A percentile compares a stretch with the other conserved stretches of the same genome.
Evolutionary conservation across 1,140 invertebrate species (phyloP).

Genomic region (Heliothis virescens): DNA sequence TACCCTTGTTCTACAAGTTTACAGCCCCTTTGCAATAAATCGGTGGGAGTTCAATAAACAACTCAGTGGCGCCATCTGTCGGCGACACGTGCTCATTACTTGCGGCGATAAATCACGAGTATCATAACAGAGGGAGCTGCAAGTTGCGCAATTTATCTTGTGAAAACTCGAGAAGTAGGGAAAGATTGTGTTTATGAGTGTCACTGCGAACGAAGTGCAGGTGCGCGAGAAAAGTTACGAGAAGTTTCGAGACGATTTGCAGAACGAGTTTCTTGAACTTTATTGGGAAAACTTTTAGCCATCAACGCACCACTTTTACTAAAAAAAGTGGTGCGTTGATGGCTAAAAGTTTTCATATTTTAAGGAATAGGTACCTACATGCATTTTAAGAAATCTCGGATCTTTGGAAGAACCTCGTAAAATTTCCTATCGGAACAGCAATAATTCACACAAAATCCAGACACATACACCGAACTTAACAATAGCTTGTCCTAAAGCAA

Average conservation of each 20-base stretch:
- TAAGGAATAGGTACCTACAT: too few relatives aligned
- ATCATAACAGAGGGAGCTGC: slow-evolving; percentile 74
- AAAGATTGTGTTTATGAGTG: slow-evolving; percentile 76
- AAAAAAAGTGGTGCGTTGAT: neutral
- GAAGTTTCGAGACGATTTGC: slow-evolving; percentile 11
- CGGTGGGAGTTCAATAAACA: slow-evolving; percentile 74
- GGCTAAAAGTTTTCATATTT: too few relatives aligned
- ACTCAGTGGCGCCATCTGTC: slow-evolving; percentile 77
- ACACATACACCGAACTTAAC: slow-evolving; percentile 22
- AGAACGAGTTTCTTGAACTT: neutral
- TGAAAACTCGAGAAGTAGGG: slow-evolving; percentile 53
- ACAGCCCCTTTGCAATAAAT: slow-evolving; percentile 69
- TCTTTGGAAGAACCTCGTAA: too few relatives aligned
- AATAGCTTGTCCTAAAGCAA: slow-evolving; percentile 30
- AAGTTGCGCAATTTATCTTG: slow-evolving; percentile 76
- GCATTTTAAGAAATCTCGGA: too few relatives aligned
- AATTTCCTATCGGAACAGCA: neutral
- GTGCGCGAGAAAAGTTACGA: slow-evolving; percentile 26
- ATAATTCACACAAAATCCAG: slow-evolving; percentile 4
- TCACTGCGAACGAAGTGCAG: slow-evolving; percentile 44
- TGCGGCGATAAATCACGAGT: slow-evolving; percentile 72
- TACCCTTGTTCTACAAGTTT: slow-evolving; percentile 18
- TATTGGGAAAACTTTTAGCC: neutral
- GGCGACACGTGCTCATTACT: slow-evolving; percentile 71
- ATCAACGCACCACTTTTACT: too few relatives aligned